These are phyloP conservation scores for Toxostoma redivivum DNA, from an alignment of 2,113 vertebrate genomes.

Conservation along the genomic window DNA sequence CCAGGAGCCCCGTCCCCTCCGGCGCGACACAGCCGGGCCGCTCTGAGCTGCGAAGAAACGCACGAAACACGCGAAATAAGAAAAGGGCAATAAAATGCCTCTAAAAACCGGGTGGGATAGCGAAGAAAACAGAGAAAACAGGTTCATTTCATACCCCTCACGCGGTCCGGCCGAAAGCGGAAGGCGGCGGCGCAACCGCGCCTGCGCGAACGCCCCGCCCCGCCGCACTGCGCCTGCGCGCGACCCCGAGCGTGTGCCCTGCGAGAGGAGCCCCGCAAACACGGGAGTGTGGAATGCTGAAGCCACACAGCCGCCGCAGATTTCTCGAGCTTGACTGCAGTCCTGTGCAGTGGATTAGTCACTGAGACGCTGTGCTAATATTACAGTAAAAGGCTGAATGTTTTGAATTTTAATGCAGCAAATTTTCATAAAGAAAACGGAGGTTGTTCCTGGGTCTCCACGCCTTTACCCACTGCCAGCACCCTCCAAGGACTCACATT, in stretches of 20 bases:
- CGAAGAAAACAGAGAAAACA: background rate
- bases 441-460: too few species aligned
- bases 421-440: background rate
- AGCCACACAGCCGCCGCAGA: background rate
- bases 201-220: background rate
- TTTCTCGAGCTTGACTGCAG: too few species aligned
- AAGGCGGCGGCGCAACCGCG: background rate
- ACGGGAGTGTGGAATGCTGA: background rate
- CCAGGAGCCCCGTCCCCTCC: background rate
- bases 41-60: background rate
- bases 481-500: background rate
- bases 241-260: rapidly evolving
- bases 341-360: background rate
- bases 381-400: background rate
- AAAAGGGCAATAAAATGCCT: rapidly evolving
- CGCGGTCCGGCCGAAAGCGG: background rate
- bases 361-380: background rate
- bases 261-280: rapidly evolving
- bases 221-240: background rate
- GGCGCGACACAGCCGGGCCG: background rate
- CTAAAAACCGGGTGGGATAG: background rate
- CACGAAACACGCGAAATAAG: too few species aligned
- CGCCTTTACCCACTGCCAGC: background rate
- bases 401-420: background rate
- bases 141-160: background rate